Evolutionary conservation across 1,140 invertebrate genomes (phyloP), one percentile per base, ranked within the genome.

Genomic region (Branchinecta lindahli): DNA sequence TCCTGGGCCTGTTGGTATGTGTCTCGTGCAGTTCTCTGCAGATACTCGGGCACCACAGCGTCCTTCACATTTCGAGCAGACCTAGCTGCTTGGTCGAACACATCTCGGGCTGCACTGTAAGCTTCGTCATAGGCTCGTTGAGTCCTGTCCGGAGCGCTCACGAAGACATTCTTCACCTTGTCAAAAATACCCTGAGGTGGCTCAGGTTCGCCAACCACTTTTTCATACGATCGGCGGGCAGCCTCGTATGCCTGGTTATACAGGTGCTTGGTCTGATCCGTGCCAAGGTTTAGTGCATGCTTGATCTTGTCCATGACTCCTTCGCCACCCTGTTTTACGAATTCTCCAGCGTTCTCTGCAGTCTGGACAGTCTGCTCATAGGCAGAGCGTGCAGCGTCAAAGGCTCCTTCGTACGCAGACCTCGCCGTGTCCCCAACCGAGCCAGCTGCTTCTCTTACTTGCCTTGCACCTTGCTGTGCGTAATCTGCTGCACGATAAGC

Each of bases 401-500:
- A 61, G 52, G 52, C 52, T 12, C 6, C 2, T 3, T 61, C 18
- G 52, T 61, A 61, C 12, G 52, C 52, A 61, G 12, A 3, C 18
- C 18, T 12, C 12, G 52, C 18, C 52, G 18, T 20, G 2, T 12
- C 52, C 18, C 18, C 18, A 15, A 20, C 52, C 12, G 12, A 15
- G 12, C 18, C 52, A 1, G 52, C 52, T 20, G 52, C 6, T 12
- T 61, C 52, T 20, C 18, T 61, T 4, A 61, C 52, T 3, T 20
- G 2, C 6, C 18, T 12, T 61, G 52, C 18, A 4, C 52, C 52
- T 20, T 61, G 52, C 12, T 12, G 12, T 12, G 12, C 18, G 18
- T 61, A 61, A 61, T 61, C 52, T 12, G 52, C 52, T 12, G 52
- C 52, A 61, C 52, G 52, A 15, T 61, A 20, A 61, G 52, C 52